Percentiles rank a stretch among this genome's conserved stretches.
phyloP scores from a whole-genome alignment of 2,797 vertebrate genomes.

The Oreonectes daqikongensis region DNA sequence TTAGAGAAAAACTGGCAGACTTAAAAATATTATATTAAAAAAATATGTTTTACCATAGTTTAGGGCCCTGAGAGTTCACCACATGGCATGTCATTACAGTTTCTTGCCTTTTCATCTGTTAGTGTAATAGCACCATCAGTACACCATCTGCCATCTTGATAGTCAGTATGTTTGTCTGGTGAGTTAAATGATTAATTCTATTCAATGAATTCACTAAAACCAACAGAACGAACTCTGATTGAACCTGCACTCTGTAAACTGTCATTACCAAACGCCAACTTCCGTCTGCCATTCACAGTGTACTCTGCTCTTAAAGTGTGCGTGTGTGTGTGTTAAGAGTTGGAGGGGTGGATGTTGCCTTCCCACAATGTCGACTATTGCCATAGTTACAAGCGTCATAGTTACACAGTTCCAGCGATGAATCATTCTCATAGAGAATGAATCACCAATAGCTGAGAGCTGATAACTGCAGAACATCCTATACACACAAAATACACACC shows the following conservation, averaged over 20 bases:
- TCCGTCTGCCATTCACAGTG: constrained; percentile 39
- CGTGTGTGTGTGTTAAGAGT: constrained; percentile 21
- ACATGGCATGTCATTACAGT: neutral
- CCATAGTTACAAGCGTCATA: constrained; percentile 72
- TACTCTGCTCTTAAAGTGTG: constrained; percentile 22
- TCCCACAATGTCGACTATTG: constrained; percentile 69
- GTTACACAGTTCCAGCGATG: constrained; percentile 66
- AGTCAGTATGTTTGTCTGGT: neutral
- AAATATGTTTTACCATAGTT: too few species aligned
- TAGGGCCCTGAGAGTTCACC: neutral
- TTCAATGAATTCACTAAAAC: neutral
- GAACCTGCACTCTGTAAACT: neutral
- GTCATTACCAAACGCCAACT: constrained; percentile 35
- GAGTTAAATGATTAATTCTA: too few species aligned
- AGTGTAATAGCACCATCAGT: neutral
- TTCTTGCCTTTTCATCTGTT: neutral
- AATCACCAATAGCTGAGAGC: constrained; percentile 66
- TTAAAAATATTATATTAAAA: too few species aligned
- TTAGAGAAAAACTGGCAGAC: too few species aligned
- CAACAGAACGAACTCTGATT: constrained; percentile 20
- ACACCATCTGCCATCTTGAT: neutral
- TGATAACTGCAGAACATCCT: constrained; percentile 29
- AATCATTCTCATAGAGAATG: constrained; percentile 75
- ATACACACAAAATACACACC: constrained; percentile 18
- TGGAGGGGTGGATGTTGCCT: constrained; percentile 58